Evolutionary conservation across 2,113 vertebrate species (phyloP).

Genomic region (Chaetorhynchus papuensis): DNA sequence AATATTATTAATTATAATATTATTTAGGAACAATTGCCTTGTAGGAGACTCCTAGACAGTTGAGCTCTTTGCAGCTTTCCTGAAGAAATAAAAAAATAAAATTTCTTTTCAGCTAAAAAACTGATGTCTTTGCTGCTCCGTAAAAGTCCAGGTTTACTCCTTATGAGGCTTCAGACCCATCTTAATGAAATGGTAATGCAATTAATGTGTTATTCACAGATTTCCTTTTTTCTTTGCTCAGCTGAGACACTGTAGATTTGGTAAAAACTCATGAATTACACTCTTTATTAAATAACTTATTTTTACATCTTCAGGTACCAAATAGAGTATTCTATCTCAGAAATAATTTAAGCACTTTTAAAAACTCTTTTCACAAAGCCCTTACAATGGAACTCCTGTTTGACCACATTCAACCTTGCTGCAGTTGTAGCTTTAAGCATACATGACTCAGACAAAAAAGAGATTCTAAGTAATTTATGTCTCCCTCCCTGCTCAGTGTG

Average conservation of each 20-base stretch:
- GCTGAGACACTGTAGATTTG: background rate
- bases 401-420: background rate
- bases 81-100: background rate
- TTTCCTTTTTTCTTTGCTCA: background rate
- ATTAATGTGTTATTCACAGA: background rate
- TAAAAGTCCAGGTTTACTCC: background rate
- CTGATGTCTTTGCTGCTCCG: background rate
- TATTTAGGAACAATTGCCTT: background rate
- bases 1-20: background rate
- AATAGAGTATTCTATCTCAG: background rate
- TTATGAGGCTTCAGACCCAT: background rate
- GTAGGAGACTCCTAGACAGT: background rate
- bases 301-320: background rate
- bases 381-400: background rate
- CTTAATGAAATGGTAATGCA: background rate
- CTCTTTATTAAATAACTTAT: background rate
- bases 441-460: background rate
- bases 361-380: background rate
- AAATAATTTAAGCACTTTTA: background rate
- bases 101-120: background rate
- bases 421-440: background rate
- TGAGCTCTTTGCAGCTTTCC: background rate
- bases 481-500: background rate
- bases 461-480: constrained; percentile 23
- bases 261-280: background rate